These are phyloP conservation scores for Adelognathus sp. DNA, from an alignment of 2,888 invertebrate genomes.

Conservation along the genomic window DNA sequence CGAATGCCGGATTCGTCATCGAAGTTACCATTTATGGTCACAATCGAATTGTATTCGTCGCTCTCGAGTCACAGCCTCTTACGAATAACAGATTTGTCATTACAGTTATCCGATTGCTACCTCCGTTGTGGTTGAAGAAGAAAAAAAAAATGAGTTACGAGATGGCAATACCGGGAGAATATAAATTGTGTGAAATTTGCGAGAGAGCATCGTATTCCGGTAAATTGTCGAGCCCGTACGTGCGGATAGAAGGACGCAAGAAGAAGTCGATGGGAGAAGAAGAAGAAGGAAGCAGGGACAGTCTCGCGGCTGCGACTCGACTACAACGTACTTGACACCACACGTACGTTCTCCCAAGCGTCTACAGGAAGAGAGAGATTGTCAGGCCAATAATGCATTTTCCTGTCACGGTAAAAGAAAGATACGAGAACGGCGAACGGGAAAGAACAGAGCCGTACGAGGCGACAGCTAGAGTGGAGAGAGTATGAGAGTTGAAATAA, in stretches of 20 bases:
- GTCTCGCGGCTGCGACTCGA: constrained; percentile 44
- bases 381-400: constrained; percentile 77
- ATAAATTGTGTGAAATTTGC: constrained; percentile 54
- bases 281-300: constrained; percentile 13
- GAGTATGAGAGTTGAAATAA: constrained; percentile 1
- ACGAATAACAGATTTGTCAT: constrained; percentile 16
- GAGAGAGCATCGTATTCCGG: constrained; percentile 37
- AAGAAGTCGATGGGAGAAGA: neutral
- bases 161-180: constrained; percentile 24
- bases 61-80: neutral
- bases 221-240: constrained; percentile 49
- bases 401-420: constrained; percentile 60
- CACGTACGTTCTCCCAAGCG: constrained; percentile 48
- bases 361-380: constrained; percentile 65
- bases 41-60: constrained; percentile 29
- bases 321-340: constrained; percentile 37
- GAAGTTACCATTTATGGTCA: too few species aligned
- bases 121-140: neutral
- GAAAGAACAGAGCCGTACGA: constrained; percentile 29
- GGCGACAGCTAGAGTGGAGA: neutral
- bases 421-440: constrained; percentile 10
- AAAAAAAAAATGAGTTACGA: neutral
- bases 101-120: neutral
- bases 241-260: constrained; percentile 17
- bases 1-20: too few species aligned